Percentiles rank a stretch among this genome's conserved stretches.
These are phyloP conservation scores for Cephus spinipes DNA, from an alignment of 2,888 invertebrate species.

Conservation along the genomic window DNA sequence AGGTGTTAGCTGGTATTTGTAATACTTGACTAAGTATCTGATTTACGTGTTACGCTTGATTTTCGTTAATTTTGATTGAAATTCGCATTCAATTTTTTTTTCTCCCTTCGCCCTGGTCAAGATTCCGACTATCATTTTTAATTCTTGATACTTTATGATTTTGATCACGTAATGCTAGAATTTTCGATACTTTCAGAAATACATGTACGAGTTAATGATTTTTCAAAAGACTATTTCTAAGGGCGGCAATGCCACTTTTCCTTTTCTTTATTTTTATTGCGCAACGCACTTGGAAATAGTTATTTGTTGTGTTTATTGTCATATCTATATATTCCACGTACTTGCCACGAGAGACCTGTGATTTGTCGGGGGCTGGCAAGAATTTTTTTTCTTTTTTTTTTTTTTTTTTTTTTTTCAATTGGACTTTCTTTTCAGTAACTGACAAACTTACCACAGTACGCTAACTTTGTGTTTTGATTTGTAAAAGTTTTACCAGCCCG, in stretches of 20 bases:
- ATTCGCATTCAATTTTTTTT: neutral
- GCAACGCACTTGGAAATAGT: neutral
- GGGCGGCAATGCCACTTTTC: neutral
- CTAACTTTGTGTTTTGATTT: neutral
- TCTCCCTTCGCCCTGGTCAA: too few species aligned
- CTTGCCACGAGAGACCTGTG: neutral
- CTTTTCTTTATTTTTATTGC: neutral
- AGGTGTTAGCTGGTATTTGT: constrained; percentile 29
- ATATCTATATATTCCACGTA: neutral
- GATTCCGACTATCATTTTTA: neutral
- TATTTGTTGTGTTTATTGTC: neutral
- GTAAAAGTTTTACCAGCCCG: neutral
- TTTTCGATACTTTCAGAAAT: neutral
- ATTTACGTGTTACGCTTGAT: neutral
- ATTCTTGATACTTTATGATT: neutral
- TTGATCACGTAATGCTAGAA: neutral
- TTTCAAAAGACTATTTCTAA: neutral
- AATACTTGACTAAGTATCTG: neutral
- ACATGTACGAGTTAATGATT: neutral
- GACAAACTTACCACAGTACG: neutral
- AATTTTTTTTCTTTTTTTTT: neutral
- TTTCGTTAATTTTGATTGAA: neutral
- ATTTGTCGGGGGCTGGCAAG: neutral
- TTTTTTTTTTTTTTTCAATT: neutral
- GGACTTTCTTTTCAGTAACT: neutral